These are phyloP conservation scores for Urocitellus parryii DNA, from an alignment of 2,113 vertebrate genomes.

Conservation along the genomic window DNA sequence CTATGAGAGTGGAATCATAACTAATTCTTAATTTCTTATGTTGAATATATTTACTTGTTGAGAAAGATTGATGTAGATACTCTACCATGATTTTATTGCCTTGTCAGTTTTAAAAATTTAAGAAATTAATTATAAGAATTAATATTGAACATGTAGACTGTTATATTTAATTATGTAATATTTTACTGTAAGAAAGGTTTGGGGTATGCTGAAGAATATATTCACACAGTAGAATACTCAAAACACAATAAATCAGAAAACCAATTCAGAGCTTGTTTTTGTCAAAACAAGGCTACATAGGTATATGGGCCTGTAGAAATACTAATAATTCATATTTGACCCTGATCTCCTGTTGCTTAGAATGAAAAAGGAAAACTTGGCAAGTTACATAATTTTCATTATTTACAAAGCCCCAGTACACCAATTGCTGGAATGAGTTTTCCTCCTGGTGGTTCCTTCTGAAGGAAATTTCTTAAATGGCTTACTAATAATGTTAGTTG, in stretches of 20 bases:
- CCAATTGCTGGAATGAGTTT: not conserved
- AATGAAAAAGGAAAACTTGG: slow-evolving; percentile 41
- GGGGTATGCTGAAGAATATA: not conserved
- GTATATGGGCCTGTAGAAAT: not conserved
- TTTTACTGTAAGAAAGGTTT: not conserved
- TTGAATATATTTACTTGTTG: slow-evolving; percentile 37
- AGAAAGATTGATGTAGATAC: slow-evolving; percentile 28
- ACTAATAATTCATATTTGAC: not conserved
- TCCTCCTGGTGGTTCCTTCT: not conserved
- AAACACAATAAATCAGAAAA: not conserved
- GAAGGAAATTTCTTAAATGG: not conserved
- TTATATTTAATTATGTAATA: not conserved
- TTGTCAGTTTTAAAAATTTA: slow-evolving; percentile 47
- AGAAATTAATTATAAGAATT: not conserved
- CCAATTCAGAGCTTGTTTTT: not conserved
- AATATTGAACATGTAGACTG: not conserved
- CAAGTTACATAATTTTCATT: slow-evolving; percentile 38
- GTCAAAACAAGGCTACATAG: not conserved
- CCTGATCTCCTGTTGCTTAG: slow-evolving; percentile 5
- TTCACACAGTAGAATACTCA: not conserved
- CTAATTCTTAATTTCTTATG: slow-evolving; percentile 42
- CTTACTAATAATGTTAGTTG: not conserved
- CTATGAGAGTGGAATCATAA: not conserved
- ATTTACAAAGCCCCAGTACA: not conserved
- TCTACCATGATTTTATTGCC: not conserved